Evolutionary conservation across 2,797 vertebrate genomes (phyloP), one percentile per base, ranked within the genome.

Genomic region (Cynodonichthys magdalenae): DNA sequence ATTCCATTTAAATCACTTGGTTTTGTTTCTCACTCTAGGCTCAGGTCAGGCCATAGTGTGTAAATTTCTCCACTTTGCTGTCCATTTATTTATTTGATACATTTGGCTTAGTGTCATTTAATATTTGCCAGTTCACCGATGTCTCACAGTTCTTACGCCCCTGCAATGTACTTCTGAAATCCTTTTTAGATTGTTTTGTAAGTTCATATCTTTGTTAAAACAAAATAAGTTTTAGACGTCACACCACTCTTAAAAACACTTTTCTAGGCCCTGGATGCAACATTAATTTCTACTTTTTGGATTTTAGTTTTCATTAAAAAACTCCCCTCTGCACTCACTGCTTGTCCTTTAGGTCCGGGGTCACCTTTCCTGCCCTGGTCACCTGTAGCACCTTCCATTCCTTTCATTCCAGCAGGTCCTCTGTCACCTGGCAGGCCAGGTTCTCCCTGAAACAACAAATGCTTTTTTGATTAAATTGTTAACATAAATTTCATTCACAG

Each of bases 331-430:
- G 7, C 19, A 80, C 96, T 44, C 89, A 99, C 97, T 74, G 66
- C 68, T 69, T 93, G 92, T 75, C 97, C 97, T 94, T 97, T 98
- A 69, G 86, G 65, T 59, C 97, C 97, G 39, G 68, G 12, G 7
- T 95, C 91, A 71, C 97, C 97, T 70, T 77, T 77, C 69, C 34
- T 87, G 84, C 97, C 97, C 90, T 98, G 97, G 88, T 98, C 95
- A 72, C 96, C 97, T 6, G 90, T 69, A 11, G 89, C 65, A 48
- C 96, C 97, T 73, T 77, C 83, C 63, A 91, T 77, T 51, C 97
- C 97, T 89, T 94, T 96, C 59, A 80, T 75, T 63, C 97, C 97
- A 28, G 78, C 69, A 27, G 87, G 75, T 63, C 97, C 97, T 56
- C 94, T 92, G 65, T 98, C 93, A 42, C 97, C 97, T 17, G 63